Evolutionary conservation across 2,113 vertebrate species (phyloP).

Genomic region (Pedetes capensis): DNA sequence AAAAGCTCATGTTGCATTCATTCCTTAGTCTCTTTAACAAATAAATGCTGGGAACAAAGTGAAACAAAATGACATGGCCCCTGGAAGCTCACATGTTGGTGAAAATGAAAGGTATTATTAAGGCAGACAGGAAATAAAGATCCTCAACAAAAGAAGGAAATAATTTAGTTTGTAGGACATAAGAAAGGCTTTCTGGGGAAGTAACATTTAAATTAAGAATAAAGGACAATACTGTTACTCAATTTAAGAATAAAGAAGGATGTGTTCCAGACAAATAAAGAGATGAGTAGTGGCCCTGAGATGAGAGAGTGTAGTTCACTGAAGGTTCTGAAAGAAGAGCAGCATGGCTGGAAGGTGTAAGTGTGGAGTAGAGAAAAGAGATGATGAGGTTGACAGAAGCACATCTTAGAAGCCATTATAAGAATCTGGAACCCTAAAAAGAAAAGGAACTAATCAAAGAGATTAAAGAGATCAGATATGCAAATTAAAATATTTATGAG

Average conservation of each 20-base stretch:
- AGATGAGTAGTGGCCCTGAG: neutral
- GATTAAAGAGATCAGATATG: neutral
- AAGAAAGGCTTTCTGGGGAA: neutral
- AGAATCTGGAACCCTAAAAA: neutral
- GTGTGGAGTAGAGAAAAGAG: neutral
- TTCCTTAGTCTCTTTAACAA: neutral
- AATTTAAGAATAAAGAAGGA: neutral
- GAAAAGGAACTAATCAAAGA: neutral
- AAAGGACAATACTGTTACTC: neutral
- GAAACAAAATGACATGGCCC: neutral
- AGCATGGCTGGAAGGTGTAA: neutral
- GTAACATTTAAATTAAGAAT: slow-evolving; percentile 24
- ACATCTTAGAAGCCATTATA: neutral
- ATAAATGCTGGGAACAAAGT: neutral
- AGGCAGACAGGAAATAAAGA: neutral
- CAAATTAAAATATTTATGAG: neutral
- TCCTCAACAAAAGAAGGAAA: neutral
- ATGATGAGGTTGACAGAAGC: neutral
- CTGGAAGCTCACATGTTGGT: neutral
- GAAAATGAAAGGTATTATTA: neutral
- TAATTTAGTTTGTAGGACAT: neutral
- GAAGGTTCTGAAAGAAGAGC: neutral
- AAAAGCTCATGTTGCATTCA: neutral
- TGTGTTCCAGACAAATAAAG: neutral
- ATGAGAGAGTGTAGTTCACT: neutral